A percentile compares a stretch with the other conserved stretches of the same genome.
Conservation (phyloP, 2,113 vertebrate genomes). For the Bucco capensis region DNA sequence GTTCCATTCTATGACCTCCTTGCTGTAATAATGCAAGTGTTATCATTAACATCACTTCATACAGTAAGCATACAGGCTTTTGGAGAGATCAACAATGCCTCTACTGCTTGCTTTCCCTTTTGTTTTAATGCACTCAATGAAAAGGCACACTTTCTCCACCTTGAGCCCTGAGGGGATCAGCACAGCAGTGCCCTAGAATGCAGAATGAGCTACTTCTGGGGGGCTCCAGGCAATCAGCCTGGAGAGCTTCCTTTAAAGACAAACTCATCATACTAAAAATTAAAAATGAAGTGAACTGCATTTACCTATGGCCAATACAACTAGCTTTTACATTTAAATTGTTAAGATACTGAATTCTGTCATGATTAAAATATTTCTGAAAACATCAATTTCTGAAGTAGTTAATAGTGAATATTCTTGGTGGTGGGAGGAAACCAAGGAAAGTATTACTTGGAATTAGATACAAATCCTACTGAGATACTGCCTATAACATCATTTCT, state of each 20-base stretch:
- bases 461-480: not conserved
- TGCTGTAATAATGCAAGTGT: not conserved
- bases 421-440: not conserved
- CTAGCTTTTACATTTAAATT: not conserved
- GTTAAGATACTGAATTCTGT: not conserved
- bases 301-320: not conserved
- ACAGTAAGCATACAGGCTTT: not conserved
- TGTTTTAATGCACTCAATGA: not conserved
- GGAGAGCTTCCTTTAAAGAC: not conserved
- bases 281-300: not conserved
- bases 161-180: not conserved
- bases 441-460: not conserved
- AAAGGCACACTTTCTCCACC: not conserved
- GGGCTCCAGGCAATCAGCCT: not conserved
- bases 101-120: not conserved
- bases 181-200: not conserved
- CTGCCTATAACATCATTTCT: not conserved
- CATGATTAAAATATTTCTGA: constrained; percentile 10
- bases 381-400: not conserved
- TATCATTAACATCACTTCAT: not conserved
- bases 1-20: not conserved
- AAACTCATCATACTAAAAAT: not conserved
- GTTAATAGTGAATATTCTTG: not conserved
- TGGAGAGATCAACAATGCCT: not conserved
- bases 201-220: not conserved